Evolutionary conservation across 2,888 invertebrate species (phyloP), one percentile per base, ranked within the genome.

Genomic region (Morinoia aosen): DNA sequence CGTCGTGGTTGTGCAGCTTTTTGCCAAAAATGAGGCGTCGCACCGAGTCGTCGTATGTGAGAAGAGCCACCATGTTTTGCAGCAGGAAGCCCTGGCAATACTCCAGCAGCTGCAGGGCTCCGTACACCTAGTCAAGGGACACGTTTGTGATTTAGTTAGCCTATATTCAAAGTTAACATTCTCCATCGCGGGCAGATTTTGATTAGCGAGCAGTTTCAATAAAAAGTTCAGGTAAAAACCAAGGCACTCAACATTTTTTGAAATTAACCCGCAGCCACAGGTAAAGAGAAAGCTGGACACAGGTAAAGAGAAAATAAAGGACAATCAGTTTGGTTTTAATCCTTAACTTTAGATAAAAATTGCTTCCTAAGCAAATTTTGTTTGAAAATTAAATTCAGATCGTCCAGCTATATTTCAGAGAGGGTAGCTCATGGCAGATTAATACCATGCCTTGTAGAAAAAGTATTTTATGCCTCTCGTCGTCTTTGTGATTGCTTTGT

Each of bases 51-150:
- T 99, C 99, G 97, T 98, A 99, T 0, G 99, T 99, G 95, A 99
- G 97, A 58, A 99, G 97, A n/a, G 99, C 98, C n/a, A 99, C 98
- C 98, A 99, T 98, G 97, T 99, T 99, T 97, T 99, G 99, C 94
- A 99, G 98, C 58, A 99, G 97, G 97, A 99, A 99, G 95, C 98
- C 98, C 97, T 99, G 99, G 97, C 99, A 99, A 97, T 98, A 99
- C 97, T 99, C 99, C 97, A 99, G 97, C 88, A 99, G 97, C 97
- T 98, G 98, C 76, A 98, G 98, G 58, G 99, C 99, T 97, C 98
- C 98, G 97, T 99, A 99, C 40, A 99, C 98, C 98, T 98, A 16
- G 39, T 16, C 57, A 93, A 16, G 48, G 48, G 14, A 48, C 8
- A 61, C 8, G 25, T 76, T 76, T 76, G 19, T 2, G 33, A 76